Percentiles rank a stretch among this genome's conserved stretches.
Conservation (phyloP, 2,797 vertebrate species). For the Chloroceryle inda region DNA sequence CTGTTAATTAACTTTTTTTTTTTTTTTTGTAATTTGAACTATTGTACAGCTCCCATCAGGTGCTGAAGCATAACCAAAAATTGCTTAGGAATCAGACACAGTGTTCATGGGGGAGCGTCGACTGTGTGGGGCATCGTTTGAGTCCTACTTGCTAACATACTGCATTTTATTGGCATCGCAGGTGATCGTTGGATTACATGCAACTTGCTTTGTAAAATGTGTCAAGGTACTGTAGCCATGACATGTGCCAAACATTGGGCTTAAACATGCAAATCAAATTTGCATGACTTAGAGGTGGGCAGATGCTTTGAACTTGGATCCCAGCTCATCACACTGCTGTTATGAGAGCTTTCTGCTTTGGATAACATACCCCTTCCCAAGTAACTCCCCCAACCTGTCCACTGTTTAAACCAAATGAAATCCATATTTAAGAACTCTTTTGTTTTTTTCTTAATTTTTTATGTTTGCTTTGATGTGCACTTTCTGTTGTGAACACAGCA, state of each 20-base stretch:
- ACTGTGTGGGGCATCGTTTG: slow-evolving; percentile 25
- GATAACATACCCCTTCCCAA: slow-evolving; percentile 28
- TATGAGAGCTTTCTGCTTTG: slow-evolving; percentile 61
- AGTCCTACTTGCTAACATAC: slow-evolving; percentile 56
- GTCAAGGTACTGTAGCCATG: slow-evolving; percentile 64
- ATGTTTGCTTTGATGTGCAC: slow-evolving; percentile 11
- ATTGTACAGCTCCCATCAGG: background rate
- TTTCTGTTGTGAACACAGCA: slow-evolving; percentile 34
- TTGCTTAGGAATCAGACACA: background rate
- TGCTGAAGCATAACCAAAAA: background rate
- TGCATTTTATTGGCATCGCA: slow-evolving; percentile 65
- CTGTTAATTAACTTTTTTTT: background rate
- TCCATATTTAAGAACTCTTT: slow-evolving; percentile 23
- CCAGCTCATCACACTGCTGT: slow-evolving; percentile 61
- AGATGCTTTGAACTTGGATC: slow-evolving; percentile 57
- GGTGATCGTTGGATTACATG: slow-evolving; percentile 59
- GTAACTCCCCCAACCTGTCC: background rate
- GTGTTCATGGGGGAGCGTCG: background rate
- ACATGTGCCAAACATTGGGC: slow-evolving; percentile 57
- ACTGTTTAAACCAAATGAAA: slow-evolving; percentile 43
- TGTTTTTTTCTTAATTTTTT: slow-evolving; percentile 15
- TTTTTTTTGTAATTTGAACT: background rate
- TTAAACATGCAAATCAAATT: slow-evolving; percentile 72
- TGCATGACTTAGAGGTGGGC: slow-evolving; percentile 69
- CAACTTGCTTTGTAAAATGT: slow-evolving; percentile 72